Conservation (phyloP, 2,888 invertebrate species). For the Clitarchus hookeri region DNA sequence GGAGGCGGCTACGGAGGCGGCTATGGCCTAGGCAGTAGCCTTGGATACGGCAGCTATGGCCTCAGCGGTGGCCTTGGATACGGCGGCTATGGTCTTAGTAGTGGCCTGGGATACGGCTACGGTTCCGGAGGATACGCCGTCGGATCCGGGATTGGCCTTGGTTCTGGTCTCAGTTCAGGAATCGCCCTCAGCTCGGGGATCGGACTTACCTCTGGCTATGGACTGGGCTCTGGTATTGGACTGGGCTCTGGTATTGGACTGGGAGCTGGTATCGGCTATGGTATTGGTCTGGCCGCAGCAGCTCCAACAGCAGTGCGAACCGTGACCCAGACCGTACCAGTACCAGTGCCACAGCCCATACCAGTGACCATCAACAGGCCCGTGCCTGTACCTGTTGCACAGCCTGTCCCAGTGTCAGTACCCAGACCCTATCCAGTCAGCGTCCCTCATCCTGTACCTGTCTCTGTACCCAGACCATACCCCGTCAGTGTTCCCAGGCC, state of each 20-base stretch:
- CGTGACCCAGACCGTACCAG: slow-evolving; percentile 25
- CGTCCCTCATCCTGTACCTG: slow-evolving; percentile 20
- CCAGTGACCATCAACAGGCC: slow-evolving; percentile 28
- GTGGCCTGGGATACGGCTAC: neutral
- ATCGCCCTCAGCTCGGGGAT: neutral
- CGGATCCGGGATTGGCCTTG: neutral
- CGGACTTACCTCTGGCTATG: neutral
- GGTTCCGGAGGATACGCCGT: neutral
- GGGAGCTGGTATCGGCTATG: neutral
- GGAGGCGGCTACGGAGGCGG: slow-evolving; percentile 24
- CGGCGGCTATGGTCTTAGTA: neutral
- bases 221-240: neutral
- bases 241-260: neutral
- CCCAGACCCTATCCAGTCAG: slow-evolving; percentile 28
- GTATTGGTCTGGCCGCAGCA: neutral
- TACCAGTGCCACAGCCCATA: slow-evolving; percentile 24
- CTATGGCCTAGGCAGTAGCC: neutral
- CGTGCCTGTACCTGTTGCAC: slow-evolving; percentile 25
- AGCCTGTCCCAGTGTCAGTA: slow-evolving; percentile 28
- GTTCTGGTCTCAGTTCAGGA: neutral
- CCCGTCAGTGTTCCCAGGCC: slow-evolving; percentile 27
- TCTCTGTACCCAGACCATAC: slow-evolving; percentile 28
- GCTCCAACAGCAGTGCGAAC: slow-evolving; percentile 5
- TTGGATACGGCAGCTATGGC: neutral
- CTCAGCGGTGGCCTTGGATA: neutral